phyloP scores from a whole-genome alignment of 2,888 invertebrate genomes.

The Heliothis peltigera region DNA sequence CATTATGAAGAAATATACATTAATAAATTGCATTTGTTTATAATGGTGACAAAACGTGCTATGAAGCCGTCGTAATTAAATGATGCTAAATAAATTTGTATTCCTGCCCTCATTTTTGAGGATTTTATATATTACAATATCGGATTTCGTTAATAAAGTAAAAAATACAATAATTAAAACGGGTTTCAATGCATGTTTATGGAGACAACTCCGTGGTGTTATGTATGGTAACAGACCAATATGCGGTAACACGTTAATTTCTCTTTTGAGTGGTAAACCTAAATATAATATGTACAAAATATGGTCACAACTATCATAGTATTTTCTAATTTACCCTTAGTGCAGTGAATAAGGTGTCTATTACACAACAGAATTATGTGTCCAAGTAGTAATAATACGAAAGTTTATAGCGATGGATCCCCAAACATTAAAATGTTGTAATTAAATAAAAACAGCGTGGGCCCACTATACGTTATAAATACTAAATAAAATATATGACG shows the following conservation, averaged over 20 bases:
- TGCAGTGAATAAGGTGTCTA: too few relatives aligned
- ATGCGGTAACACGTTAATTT: conserved; percentile 53
- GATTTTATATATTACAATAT: conserved; percentile 13
- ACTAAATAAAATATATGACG: conserved; percentile 57
- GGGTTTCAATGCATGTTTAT: conserved; percentile 1
- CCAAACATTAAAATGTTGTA: not conserved
- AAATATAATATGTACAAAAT: conserved; percentile 11
- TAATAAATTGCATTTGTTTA: conserved; percentile 41
- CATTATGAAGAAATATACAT: conserved; percentile 58
- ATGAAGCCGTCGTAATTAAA: not conserved
- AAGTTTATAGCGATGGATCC: conserved; percentile 10
- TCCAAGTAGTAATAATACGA: conserved; percentile 3
- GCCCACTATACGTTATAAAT: conserved; percentile 39
- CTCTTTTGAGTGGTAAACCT: conserved; percentile 46
- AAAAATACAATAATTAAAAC: conserved; percentile 16
- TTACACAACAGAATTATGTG: not conserved
- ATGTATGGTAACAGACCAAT: conserved; percentile 57
- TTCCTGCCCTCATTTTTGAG: not conserved
- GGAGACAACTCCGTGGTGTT: conserved; percentile 10
- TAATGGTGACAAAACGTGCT: conserved; percentile 44
- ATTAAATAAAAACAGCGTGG: conserved; percentile 7
- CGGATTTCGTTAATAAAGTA: conserved; percentile 9
- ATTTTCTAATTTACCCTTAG: not conserved
- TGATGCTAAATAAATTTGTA: conserved; percentile 1
- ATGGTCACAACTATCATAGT: conserved; percentile 6